Base-by-base conservation (phyloP, 2,888 invertebrate genomes). In the Taenaris catops region DNA sequence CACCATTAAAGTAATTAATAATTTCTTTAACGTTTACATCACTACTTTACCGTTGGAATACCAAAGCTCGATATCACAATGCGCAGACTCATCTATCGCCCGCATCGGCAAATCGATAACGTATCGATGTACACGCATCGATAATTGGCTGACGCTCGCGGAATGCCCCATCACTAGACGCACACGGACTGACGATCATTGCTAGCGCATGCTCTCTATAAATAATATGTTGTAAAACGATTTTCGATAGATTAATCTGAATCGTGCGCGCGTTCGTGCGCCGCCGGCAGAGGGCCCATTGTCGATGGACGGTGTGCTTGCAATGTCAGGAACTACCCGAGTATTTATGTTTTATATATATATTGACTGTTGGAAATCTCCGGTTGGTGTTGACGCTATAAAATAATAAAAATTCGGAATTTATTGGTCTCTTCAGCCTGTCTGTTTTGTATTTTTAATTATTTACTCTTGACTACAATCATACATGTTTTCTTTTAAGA, bases 151-250 rank as follows among this genome's bases (percentile, higher is more conserved):
- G 56, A 45, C 31, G 56, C 61, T 58, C 55, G 41, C 43, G 47
- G 51, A 63, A 53, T 53, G 40, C 41, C 67, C 51, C 81, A 74
- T 73, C 81, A 65, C 80, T 81, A 75, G 61, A 58, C 69, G 71
- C 75, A 72, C 69, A 68, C 76, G 76, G 76, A 78, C 80, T 79
- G 84, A 84, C 84, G 84, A 83, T 84, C 84, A 86, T 86, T 84
- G 86, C 76, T 57, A 64, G 83, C 73, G 83, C 86, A 84, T 81
- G 83, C 83, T 72, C 83, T 78, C 84, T 84, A 86, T 86, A 86
- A 86, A 86, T 86, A 86, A 86, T 86, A 86, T 84, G 83, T 86
- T 86, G 86, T 86, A 86, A 86, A 86, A 84, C 86, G 86, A 86
- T 84, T 86, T 86, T 86, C 84, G 86, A 86, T 86, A 86, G 86